phyloP scores from a whole-genome alignment of 37 sponge, comb jelly and placozoan species.

The Haliclona indistincta region DNA sequence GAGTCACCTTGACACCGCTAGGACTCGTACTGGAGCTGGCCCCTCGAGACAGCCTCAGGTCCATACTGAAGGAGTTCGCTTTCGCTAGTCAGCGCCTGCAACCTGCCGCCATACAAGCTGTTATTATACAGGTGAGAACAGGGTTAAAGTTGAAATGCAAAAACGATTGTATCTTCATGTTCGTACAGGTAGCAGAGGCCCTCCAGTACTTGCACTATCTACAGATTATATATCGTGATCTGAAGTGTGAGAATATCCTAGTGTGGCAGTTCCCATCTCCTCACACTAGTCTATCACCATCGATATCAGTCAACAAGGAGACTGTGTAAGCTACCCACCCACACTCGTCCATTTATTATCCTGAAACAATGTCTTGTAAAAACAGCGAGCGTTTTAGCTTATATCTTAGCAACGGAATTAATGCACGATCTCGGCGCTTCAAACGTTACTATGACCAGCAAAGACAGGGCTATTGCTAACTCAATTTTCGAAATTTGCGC shows the following conservation, averaged over 20 bases:
- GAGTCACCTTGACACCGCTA: conserved; percentile 58
- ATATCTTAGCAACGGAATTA: too few relatives aligned
- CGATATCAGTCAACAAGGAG: neutral
- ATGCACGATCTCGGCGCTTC: too few relatives aligned
- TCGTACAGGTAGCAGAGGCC: conserved; percentile 25
- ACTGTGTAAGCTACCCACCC: neutral
- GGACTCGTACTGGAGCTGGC: conserved; percentile 85
- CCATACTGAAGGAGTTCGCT: conserved; percentile 18
- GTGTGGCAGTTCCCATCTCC: conserved; percentile 84
- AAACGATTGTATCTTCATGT: too few relatives aligned
- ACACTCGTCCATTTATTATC: too few relatives aligned
- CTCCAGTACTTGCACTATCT: conserved; percentile 59
- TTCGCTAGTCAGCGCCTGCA: conserved; percentile 26
- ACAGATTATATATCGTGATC: conserved; percentile 79
- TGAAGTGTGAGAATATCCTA: conserved; percentile 82
- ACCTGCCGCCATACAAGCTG: conserved; percentile 30
- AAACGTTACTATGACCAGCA: too few relatives aligned
- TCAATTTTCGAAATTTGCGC: too few relatives aligned
- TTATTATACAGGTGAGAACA: conserved; percentile 39
- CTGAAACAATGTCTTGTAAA: too few relatives aligned
- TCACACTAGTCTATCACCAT: conserved; percentile 23
- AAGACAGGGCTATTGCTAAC: too few relatives aligned
- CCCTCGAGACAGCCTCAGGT: conserved; percentile 65
- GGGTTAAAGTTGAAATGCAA: too few relatives aligned
- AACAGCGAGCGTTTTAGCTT: too few relatives aligned